A percentile compares a stretch with the other conserved stretches of the same genome.
Evolutionary conservation across 2,113 vertebrate species (phyloP).

Genomic region (Machaerirhynchus nigripectus): DNA sequence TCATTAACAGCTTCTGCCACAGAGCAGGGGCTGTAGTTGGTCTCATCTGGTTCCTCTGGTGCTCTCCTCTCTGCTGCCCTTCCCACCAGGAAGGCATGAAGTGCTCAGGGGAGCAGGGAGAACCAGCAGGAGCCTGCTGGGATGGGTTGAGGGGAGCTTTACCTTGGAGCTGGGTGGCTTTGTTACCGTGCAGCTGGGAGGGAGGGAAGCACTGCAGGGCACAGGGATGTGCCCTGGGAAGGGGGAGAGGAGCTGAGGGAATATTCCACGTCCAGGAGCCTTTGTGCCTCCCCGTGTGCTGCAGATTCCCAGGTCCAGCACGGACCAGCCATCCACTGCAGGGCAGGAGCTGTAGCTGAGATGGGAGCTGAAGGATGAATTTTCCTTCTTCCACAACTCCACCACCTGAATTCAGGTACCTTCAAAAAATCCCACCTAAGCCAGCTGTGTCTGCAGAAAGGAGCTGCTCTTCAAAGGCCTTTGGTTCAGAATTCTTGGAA

Average conservation of each 20-base stretch:
- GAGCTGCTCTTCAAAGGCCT: not conserved
- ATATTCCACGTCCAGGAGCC: not conserved
- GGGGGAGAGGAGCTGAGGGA: not conserved
- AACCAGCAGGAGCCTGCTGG: not conserved
- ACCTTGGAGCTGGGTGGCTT: not conserved
- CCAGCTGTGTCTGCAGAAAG: not conserved
- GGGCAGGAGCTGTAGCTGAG: not conserved
- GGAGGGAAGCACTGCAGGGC: not conserved
- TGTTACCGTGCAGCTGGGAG: not conserved
- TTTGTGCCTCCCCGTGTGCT: not conserved
- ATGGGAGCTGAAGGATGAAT: not conserved
- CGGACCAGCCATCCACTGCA: rapidly evolving
- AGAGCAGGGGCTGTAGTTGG: not conserved
- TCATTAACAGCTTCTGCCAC: not conserved
- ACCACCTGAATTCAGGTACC: not conserved
- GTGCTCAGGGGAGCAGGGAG: not conserved
- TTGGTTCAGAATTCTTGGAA: not conserved
- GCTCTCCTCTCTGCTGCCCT: not conserved
- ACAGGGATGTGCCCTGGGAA: no score
- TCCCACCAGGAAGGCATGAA: not conserved
- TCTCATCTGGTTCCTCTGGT: not conserved
- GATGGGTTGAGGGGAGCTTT: not conserved
- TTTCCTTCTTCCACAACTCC: not conserved
- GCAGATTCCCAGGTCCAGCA: rapidly evolving
- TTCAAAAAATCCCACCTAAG: not conserved